These are phyloP conservation scores for Bibio marci DNA, from an alignment of 2,888 invertebrate species.

Conservation along the genomic window DNA sequence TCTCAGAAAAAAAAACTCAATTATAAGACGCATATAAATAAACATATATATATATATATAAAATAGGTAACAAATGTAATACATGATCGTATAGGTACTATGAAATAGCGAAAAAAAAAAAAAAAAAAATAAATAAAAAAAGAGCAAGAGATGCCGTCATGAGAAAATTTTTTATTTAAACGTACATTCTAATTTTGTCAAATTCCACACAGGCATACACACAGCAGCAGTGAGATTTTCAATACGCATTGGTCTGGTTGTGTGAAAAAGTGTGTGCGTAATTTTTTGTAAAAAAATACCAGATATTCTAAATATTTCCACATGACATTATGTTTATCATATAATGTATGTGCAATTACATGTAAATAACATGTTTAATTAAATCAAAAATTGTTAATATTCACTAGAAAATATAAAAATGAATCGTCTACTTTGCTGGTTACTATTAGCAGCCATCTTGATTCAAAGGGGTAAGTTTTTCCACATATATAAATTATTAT, in stretches of 20 bases:
- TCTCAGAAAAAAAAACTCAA: too few relatives aligned
- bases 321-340: constrained; percentile 1
- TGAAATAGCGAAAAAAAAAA: neutral
- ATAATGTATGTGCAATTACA: neutral
- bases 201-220: neutral
- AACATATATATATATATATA: too few relatives aligned
- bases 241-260: neutral
- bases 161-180: too few relatives aligned
- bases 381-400: neutral
- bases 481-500: too few relatives aligned
- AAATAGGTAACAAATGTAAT: neutral
- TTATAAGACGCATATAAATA: too few relatives aligned
- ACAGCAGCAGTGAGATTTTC: neutral
- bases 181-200: neutral
- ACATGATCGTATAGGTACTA: neutral
- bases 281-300: too few relatives aligned
- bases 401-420: constrained; percentile 2
- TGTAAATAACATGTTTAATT: neutral
- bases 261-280: constrained; percentile 5
- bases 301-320: neutral
- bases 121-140: too few relatives aligned
- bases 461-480: constrained; percentile 20
- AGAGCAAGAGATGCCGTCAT: too few relatives aligned
- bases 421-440: constrained; percentile 15
- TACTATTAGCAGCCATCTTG: constrained; percentile 21